Base-by-base conservation (phyloP, 2,888 invertebrate genomes). In the Lithophane ornitopus region DNA sequence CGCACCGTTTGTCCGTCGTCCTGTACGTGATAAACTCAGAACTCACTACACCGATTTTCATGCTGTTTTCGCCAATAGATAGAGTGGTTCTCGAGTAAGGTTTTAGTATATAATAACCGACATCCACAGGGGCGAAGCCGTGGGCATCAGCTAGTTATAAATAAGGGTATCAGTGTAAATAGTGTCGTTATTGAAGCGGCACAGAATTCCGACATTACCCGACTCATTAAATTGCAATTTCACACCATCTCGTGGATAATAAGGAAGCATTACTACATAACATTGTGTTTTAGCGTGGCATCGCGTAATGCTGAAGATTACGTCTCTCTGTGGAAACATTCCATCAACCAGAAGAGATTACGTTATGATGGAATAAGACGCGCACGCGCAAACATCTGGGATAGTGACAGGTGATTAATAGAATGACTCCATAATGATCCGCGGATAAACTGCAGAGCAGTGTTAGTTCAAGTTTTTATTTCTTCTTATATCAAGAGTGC, bases 231-330 rank as follows among this genome's bases (percentile, higher is more conserved):
- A 86, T 86, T 78, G 86, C 85, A 89, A 91, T 92, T 90, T 91
- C 88, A 89, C 90, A 89, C 89, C 85, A 88, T 85, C 87, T 85
- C 79, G 75, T 75, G 82, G 85, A 88, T 90, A 91, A 90, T 91
- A 89, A 89, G 91, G 89, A 91, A 91, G 84, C 78, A 84, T 89
- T 88, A 86, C 86, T 84, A 83, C 86, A 87, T 87, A 86, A 86
- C 82, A 86, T 85, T 87, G 90, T 89, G 83, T 88, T 90, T 87
- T 86, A 88, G 86, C 89, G 89, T 88, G 87, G 86, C 87, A 89
- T 92, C 90, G 82, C 86, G 85, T 90, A 89, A 90, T 90, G 84
- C 85, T 89, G 86, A 85, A 85, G 89, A 91, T 90, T 90, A 88
- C 87, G 81, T 86, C 81, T 85, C 80, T 81, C 77, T 80, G 80